Evolutionary conservation across 2,888 invertebrate species (phyloP), one percentile per base, ranked within the genome.

Genomic region (Cerastoderma edule): DNA sequence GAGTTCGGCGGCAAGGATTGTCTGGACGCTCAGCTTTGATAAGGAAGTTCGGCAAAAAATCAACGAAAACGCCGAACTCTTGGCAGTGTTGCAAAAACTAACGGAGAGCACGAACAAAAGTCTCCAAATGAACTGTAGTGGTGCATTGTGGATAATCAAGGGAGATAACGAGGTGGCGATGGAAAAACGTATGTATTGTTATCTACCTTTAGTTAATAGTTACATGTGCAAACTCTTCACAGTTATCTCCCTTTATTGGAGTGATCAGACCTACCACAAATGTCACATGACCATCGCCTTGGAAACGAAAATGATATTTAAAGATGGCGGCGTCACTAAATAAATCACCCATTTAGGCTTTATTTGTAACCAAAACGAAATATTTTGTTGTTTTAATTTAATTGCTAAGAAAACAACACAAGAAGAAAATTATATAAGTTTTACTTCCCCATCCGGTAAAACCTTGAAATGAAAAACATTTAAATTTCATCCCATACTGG

Each of bases 1-100:
- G 39, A 83, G 85, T 22, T 84, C 84, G 0, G 83, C 88, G 8
- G 87, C 88, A 2, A 68, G 87, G 3, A 85, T 87, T 16, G 72
- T 90, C 5, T 90, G 90, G 90, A 89, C 89, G 10, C 78, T 91
- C n/a, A 77, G 88, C 6, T 91, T 90, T 54, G 90, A 91, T 75
- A 86, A 89, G 72, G 83, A 84, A 10, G 89, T 88, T 0, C 78
- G 85, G 27, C 80, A 84, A 44, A 76, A 82, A 67, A 80, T 90
- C 44, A 35, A 83, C 1, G 87, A 88, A 13, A 80, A 76, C 44
- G 67, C 80, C 4, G 88, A 89, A 35, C 70, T 89, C 50, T 75
- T 89, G 68, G 65, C 83, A 5, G 81, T 80, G 0, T 67, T 90
- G 39, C 86, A 89, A 50, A 84, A 84, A 64, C 78, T 88, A 22